phyloP scores from a whole-genome alignment of 2,888 invertebrate species.

The Xylocampa areola region DNA sequence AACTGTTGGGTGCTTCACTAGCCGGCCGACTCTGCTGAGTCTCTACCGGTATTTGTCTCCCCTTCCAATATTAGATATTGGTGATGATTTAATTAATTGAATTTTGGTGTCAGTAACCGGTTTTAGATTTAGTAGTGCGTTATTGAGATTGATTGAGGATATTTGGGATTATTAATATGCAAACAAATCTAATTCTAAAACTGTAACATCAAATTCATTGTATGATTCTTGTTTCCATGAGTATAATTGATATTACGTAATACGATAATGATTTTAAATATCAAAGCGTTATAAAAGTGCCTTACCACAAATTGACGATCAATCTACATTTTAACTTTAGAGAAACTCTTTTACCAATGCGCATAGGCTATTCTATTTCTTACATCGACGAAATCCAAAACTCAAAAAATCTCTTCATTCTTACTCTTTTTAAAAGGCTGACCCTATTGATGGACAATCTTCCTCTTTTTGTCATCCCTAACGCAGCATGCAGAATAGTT shows the following conservation, averaged over 20 bases:
- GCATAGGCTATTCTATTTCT: conserved; percentile 36
- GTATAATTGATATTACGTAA: no score
- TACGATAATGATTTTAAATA: neutral
- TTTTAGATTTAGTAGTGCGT: conserved; percentile 12
- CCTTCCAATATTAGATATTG: conserved; percentile 69
- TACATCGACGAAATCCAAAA: conserved; percentile 35
- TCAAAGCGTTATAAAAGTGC: conserved; percentile 23
- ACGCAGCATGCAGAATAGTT: conserved; percentile 19
- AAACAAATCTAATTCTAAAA: no score
- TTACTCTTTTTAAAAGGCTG: conserved; percentile 19
- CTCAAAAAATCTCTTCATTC: conserved; percentile 23
- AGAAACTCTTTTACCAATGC: conserved; percentile 27
- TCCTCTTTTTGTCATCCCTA: conserved; percentile 14
- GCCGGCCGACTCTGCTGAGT: conserved; percentile 50
- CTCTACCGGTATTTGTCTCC: conserved; percentile 69
- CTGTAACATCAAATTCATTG: no score
- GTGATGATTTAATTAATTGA: conserved; percentile 70
- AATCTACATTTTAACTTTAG: conserved; percentile 16
- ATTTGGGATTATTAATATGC: no score
- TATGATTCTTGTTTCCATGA: no score
- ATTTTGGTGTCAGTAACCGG: conserved; percentile 43
- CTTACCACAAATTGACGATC: conserved; percentile 18
- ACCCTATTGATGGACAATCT: conserved; percentile 10
- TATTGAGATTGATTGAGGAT: conserved; percentile 7
- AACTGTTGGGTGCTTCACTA: conserved; percentile 37